These are phyloP conservation scores for Orchesellides sinensis DNA, from an alignment of 2,888 invertebrate species.

Conservation along the genomic window DNA sequence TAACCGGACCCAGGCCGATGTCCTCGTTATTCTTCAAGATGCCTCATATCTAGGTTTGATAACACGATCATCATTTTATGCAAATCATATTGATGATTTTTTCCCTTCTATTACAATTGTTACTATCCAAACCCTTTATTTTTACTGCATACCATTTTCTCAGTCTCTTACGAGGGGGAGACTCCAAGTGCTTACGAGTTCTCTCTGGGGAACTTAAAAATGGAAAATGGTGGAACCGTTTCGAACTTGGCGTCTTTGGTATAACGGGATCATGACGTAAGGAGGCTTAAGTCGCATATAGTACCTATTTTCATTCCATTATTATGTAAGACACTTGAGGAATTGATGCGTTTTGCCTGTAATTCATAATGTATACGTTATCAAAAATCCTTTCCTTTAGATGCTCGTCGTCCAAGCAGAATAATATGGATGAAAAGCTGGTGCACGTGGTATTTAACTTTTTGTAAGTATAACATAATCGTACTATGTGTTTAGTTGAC, in stretches of 20 bases:
- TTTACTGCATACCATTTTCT: slow-evolving; percentile 1
- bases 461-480: slow-evolving; percentile 79
- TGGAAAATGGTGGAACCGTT: slow-evolving; percentile 82
- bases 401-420: slow-evolving; percentile 18
- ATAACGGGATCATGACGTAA: slow-evolving; percentile 82
- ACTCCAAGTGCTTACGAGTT: slow-evolving; percentile 58
- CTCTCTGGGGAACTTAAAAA: slow-evolving; percentile 77
- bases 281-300: slow-evolving; percentile 67
- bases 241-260: slow-evolving; percentile 82
- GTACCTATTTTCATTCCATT: background rate
- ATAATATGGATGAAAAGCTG: slow-evolving; percentile 71
- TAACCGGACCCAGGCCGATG: slow-evolving; percentile 40
- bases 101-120: slow-evolving; percentile 27
- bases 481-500: background rate
- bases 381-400: slow-evolving; percentile 30
- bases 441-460: slow-evolving; percentile 80
- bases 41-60: slow-evolving; percentile 7
- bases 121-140: slow-evolving; percentile 7
- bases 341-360: background rate
- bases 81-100: slow-evolving; percentile 2
- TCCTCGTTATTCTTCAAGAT: slow-evolving; percentile 58
- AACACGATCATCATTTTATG: slow-evolving; percentile 3
- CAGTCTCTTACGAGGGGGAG: slow-evolving; percentile 48
- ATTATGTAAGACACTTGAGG: slow-evolving; percentile 1
- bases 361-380: background rate